Evolutionary conservation across 2,113 vertebrate genomes (phyloP).

Genomic region (Megalops atlanticus): DNA sequence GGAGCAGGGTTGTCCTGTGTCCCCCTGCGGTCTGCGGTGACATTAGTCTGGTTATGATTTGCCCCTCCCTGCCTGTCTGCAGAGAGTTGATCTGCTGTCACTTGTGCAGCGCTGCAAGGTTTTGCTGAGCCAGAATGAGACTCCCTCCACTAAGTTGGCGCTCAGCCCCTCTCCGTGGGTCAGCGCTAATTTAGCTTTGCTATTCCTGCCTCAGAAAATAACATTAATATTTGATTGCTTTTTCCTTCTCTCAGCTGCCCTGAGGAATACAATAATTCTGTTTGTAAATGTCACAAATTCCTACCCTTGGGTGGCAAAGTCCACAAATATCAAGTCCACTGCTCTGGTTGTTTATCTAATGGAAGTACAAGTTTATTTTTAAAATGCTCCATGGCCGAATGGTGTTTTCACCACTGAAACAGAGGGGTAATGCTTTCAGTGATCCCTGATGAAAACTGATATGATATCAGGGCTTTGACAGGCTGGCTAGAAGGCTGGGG

Average conservation of each 20-base stretch:
- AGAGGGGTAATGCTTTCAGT: conserved; percentile 2
- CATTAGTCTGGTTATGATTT: neutral
- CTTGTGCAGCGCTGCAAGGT: neutral
- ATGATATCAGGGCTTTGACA: neutral
- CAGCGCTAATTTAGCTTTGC: neutral
- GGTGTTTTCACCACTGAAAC: neutral
- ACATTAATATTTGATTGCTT: conserved; percentile 31
- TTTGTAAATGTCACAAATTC: conserved; percentile 28
- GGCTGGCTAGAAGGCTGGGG: neutral
- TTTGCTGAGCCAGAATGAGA: neutral
- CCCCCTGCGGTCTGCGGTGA: neutral
- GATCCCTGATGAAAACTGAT: neutral
- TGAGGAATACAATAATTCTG: conserved; percentile 12
- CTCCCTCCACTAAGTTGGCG: neutral
- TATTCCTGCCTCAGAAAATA: neutral
- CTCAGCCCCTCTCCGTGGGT: neutral
- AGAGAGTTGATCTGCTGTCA: neutral
- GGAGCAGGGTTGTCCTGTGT: neutral
- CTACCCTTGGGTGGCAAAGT: neutral
- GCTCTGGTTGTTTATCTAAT: conserved; percentile 22
- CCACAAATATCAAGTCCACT: conserved; percentile 19
- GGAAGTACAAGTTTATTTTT: neutral
- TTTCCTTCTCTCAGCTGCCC: neutral
- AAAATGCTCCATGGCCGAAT: neutral
- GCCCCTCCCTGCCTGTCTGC: neutral